Evolutionary conservation across 2,113 vertebrate species (phyloP), one percentile per base, ranked within the genome.

Genomic region (Numida meleagris): DNA sequence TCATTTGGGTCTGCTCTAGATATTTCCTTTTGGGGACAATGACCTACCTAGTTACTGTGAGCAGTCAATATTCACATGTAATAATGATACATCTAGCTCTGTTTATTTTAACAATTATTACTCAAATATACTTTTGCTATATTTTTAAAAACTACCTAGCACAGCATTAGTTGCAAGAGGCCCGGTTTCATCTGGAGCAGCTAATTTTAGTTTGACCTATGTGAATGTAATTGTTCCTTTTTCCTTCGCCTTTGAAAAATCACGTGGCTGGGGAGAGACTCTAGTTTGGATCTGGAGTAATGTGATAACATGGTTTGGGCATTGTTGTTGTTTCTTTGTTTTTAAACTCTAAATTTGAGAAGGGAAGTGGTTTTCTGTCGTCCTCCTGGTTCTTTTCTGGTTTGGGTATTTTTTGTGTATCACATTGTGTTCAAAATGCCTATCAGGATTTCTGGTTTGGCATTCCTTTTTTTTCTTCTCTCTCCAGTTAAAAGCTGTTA

Each of bases 301-400:
- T 66, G 45, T 17, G 58, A 27, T 92, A 75, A 82, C 4, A 1
- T 68, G 58, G 21, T 74, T 76, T 87, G 51, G 61, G 24, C 61
- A 40, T n/a, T 77, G 65, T 42, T 65, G 25, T 16, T 88, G 55
- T 24, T 83, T 77, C 19, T 68, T 59, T 84, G 27, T 51, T 96
- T 90, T 91, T 12, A 92, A 92, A 82, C 36, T 55, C 58, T 50
- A 23, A 21, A 84, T 82, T 91, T 70, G 59, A 75, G 71, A 78
- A 82, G 74, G 89, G 89, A 92, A 88, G 88, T 88, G 93, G 90
- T 74, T 94, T 95, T 48, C 38, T 80, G 27, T 70, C 68, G 5
- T 58, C 45, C 12, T 82, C 40, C 36, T 74, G 34, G 14, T 74
- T 86, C 31, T 91, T 62, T 10, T 70, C 61, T 86, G 59, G 42